These are phyloP conservation scores for Dryobotodes eremita DNA, from an alignment of 2,888 invertebrate species.

Conservation along the genomic window DNA sequence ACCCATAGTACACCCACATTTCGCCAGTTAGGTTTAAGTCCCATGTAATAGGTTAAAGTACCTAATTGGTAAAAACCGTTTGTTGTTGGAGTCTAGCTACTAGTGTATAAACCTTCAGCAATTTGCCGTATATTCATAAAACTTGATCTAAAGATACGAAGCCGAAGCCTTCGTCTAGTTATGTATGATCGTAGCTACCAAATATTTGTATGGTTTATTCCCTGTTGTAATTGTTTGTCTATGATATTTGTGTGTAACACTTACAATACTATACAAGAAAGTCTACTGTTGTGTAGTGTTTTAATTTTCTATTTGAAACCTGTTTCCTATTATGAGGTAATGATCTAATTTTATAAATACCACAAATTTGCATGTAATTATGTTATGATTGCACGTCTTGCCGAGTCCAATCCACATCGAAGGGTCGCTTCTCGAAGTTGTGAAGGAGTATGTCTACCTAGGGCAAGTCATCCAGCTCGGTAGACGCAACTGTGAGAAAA, in stretches of 20 bases:
- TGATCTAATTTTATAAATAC: no score
- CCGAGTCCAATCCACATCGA: no score
- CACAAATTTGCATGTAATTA: no score
- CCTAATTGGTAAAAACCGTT: not conserved
- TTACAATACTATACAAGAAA: constrained; percentile 12
- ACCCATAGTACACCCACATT: not conserved
- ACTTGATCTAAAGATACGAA: not conserved
- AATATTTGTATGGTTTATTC: constrained; percentile 18
- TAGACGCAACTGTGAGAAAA: no score
- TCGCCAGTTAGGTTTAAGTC: not conserved
- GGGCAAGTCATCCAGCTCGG: no score
- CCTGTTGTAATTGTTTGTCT: constrained; percentile 8
- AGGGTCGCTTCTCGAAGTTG: no score
- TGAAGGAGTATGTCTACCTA: no score
- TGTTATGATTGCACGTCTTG: no score
- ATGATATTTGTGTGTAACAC: not conserved
- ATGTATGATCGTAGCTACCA: not conserved
- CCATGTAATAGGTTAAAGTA: not conserved
- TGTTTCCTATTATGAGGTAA: not conserved
- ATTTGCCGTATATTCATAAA: not conserved
- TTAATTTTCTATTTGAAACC: not conserved
- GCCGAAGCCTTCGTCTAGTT: not conserved
- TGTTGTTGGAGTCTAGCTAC: not conserved
- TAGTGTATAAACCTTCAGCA: not conserved
- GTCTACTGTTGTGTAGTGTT: not conserved